Conservation (phyloP, 2,113 vertebrate species). For the Syrrhaptes paradoxus region DNA sequence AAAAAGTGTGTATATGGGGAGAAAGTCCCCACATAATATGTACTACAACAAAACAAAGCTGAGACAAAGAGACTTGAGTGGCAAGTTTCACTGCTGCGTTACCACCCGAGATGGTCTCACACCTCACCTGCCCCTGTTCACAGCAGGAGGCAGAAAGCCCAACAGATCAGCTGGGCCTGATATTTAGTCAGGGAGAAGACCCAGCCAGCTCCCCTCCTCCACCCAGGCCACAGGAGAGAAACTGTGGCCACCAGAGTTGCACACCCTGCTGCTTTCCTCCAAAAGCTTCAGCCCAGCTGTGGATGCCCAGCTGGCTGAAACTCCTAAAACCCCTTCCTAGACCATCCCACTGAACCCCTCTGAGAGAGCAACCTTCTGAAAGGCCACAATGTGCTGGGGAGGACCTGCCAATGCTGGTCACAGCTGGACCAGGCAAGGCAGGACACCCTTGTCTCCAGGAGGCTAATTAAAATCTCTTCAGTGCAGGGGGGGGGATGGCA, state of each 20-base stretch:
- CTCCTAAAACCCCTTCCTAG: background rate
- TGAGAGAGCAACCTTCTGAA: background rate
- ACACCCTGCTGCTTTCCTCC: background rate
- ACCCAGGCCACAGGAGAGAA: fast-evolving
- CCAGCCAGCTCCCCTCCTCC: background rate
- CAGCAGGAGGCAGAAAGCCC: background rate
- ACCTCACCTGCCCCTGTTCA: background rate
- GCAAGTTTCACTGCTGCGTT: background rate
- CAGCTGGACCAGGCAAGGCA: background rate
- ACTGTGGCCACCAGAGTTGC: fast-evolving
- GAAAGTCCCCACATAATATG: background rate
- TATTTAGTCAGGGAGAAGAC: background rate
- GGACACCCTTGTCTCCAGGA: background rate
- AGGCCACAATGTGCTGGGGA: fast-evolving
- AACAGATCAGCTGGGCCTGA: background rate
- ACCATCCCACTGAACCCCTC: background rate
- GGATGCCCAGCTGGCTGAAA: background rate
- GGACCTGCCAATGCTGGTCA: background rate
- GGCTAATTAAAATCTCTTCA: background rate
- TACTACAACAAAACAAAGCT: background rate
- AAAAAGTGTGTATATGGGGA: background rate
- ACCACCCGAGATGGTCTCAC: background rate
- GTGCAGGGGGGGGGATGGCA: background rate
- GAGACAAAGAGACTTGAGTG: background rate
- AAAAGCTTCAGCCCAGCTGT: background rate